These are phyloP conservation scores for Microcebus murinus DNA, from an alignment of 2,113 vertebrate genomes.

Conservation along the genomic window DNA sequence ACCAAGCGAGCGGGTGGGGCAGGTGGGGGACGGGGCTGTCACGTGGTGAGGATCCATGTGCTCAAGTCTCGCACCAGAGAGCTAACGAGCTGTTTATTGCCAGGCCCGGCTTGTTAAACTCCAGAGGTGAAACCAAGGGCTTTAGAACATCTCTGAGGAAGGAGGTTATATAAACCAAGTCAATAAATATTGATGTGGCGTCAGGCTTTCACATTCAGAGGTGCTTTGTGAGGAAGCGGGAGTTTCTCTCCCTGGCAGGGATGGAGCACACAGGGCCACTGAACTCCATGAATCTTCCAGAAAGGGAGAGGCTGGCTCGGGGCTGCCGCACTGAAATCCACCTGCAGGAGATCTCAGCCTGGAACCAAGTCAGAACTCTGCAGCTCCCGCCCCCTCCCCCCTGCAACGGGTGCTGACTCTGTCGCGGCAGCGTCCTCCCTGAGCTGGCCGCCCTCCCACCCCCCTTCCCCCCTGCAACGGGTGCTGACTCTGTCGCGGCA, in stretches of 20 bases:
- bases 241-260: background rate
- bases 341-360: background rate
- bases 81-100: background rate
- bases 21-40: rapidly evolving
- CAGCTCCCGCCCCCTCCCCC: background rate
- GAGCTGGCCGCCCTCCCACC: background rate
- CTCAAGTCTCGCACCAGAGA: background rate
- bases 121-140: background rate
- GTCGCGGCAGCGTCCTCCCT: rapidly evolving
- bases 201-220: background rate
- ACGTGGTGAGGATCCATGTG: too few species aligned
- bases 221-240: background rate
- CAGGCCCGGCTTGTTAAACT: background rate
- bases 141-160: background rate
- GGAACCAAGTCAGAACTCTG: background rate
- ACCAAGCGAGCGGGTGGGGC: background rate
- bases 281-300: background rate
- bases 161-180: background rate
- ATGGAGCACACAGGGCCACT: background rate
- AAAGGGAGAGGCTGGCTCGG: background rate
- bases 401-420: too few species aligned
- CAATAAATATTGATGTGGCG: background rate
- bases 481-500: too few species aligned
- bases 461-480: too few species aligned
- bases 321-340: rapidly evolving